Base-by-base conservation (phyloP, 2,797 vertebrate species). In the Anguilla anguilla region DNA sequence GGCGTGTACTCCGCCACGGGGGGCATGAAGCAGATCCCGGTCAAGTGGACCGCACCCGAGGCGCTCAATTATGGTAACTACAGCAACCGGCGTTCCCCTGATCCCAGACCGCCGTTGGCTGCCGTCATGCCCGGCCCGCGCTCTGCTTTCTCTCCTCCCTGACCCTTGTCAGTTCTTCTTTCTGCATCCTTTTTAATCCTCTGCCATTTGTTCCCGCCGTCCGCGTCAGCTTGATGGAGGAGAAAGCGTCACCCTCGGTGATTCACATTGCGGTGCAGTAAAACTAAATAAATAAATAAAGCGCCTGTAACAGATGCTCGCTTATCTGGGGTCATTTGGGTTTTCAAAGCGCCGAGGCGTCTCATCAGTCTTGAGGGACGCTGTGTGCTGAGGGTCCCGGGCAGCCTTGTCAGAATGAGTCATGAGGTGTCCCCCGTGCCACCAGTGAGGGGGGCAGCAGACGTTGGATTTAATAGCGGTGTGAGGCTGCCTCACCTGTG, bases 1-100 rank as follows among this genome's bases (percentile, higher is more conserved):
- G 98, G 98, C 0, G 83, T 99, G 82, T 99, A 99, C 0, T 97
- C 97, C 1, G 95, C 97, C 85, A 96, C 97, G 0, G 97, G 97
- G 0, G 96, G 97, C 55, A 97, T 98, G 95, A 97, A 96, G 93
- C 98, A 99, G 93, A 97, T 99, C 88, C 98, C 98, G 0, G 97
- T 99, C 90, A 99, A 99, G 92, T 99, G 98, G 98, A 99, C 98
- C 0, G 97, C 98, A 0, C 98, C 98, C 0, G 98, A 99, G 91
- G 98, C 98, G 0, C 97, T 99, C 25, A 98, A 97, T 94, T 99
- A 98, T 0, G 98, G 98, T 99, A 96, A 9, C 5, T 85, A 35
- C 35, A 39, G 61, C 61, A 22, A 64, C 61, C 61, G 19, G 49
- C 22, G 15, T 6, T 13, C 31, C 7, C 69, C 64, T 0, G 46